phyloP scores from a whole-genome alignment of 2,888 invertebrate genomes.

The Dasypolia templi region DNA sequence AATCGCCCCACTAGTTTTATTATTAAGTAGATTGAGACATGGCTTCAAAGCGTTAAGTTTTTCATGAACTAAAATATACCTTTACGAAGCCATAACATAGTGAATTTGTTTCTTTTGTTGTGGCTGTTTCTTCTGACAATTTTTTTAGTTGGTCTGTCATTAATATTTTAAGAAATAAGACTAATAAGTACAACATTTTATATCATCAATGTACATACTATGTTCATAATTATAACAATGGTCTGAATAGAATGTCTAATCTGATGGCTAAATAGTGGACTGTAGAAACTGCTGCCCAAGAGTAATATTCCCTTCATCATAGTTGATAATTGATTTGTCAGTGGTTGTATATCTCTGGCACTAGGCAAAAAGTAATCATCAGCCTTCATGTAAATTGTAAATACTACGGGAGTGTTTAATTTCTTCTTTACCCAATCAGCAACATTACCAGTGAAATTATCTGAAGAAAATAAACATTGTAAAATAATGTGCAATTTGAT shows the following conservation, averaged over 20 bases:
- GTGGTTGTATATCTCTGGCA: constrained; percentile 68
- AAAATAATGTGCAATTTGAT: not conserved
- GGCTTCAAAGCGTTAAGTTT: not conserved
- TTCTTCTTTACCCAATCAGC: constrained; percentile 86
- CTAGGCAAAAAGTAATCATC: constrained; percentile 72
- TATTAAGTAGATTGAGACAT: not conserved
- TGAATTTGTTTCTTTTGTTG: too few species aligned
- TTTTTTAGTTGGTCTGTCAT: too few species aligned
- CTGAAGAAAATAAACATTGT: constrained; percentile 68
- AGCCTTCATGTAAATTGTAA: constrained; percentile 78
- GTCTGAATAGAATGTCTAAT: constrained; percentile 30
- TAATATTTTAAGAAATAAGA: too few species aligned
- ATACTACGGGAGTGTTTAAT: constrained; percentile 83
- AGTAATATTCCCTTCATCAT: constrained; percentile 77
- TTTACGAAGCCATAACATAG: not conserved
- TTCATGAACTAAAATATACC: not conserved
- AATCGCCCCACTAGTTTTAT: not conserved
- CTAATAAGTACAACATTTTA: constrained; percentile 7
- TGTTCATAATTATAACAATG: constrained; percentile 30
- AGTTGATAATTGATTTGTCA: constrained; percentile 74
- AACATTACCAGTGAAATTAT: constrained; percentile 80
- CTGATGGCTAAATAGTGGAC: constrained; percentile 77
- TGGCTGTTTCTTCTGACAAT: too few species aligned
- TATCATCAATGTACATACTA: constrained; percentile 22
- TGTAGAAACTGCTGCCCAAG: constrained; percentile 80